Percentiles rank a stretch among this genome's conserved stretches.
These are phyloP conservation scores for Drosophila vallismaia DNA, from an alignment of 2,888 invertebrate genomes.

Conservation along the genomic window DNA sequence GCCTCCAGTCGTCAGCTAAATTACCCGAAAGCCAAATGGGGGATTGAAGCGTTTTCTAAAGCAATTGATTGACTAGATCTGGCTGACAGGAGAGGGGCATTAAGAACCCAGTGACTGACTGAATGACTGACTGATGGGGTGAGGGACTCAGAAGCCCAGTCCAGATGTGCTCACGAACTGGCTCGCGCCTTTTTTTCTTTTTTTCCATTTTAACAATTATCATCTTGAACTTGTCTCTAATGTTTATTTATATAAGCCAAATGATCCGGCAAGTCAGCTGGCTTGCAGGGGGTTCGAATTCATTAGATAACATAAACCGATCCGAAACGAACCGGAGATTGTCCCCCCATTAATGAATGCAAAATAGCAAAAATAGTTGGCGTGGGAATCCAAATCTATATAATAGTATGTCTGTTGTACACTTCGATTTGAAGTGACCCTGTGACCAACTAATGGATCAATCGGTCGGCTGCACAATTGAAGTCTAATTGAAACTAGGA, in stretches of 20 bases:
- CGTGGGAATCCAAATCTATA: constrained; percentile 50
- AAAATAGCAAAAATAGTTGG: constrained; percentile 28
- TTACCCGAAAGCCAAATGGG: constrained; percentile 20
- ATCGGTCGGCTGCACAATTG: constrained; percentile 69
- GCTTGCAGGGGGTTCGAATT: constrained; percentile 13
- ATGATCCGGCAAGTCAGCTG: constrained; percentile 42
- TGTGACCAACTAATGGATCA: constrained; percentile 41
- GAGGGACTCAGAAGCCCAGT: constrained; percentile 33
- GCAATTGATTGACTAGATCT: constrained; percentile 36
- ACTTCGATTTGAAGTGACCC: constrained; percentile 31
- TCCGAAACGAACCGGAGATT: constrained; percentile 35
- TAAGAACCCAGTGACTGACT: not conserved
- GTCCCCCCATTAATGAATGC: constrained; percentile 55
- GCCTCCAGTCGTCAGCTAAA: constrained; percentile 21
- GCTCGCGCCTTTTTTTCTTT: constrained; percentile 34
- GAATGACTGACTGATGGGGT: constrained; percentile 22
- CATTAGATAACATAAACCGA: constrained; percentile 34
- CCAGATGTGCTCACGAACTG: constrained; percentile 61
- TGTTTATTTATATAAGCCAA: constrained; percentile 66
- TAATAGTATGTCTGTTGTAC: not conserved
- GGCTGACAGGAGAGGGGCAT: constrained; percentile 15
- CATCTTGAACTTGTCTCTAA: constrained; percentile 64
- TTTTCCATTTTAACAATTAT: constrained; percentile 46
- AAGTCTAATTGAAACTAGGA: constrained; percentile 74
- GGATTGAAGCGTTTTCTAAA: constrained; percentile 13